These are phyloP conservation scores for Alaudala cheleensis DNA, from an alignment of 2,113 vertebrate species.

Conservation along the genomic window DNA sequence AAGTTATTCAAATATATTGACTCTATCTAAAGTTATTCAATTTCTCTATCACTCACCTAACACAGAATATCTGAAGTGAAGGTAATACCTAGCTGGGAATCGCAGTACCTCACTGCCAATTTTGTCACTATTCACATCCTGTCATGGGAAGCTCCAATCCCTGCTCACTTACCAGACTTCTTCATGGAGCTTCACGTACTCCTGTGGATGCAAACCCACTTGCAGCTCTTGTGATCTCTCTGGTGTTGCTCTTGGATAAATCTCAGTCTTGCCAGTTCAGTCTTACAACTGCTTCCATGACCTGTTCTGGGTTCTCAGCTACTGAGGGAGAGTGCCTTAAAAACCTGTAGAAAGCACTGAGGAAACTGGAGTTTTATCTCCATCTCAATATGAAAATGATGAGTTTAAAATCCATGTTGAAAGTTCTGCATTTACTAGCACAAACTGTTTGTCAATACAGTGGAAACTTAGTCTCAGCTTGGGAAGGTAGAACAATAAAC, in stretches of 20 bases:
- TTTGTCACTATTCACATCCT: neutral
- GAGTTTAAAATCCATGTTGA: neutral
- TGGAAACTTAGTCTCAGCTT: neutral
- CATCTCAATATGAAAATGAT: neutral
- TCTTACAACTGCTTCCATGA: neutral
- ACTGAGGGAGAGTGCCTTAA: neutral
- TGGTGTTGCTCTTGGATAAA: neutral
- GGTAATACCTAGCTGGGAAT: neutral
- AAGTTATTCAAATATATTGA: neutral
- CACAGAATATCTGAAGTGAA: neutral
- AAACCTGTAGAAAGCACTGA: neutral
- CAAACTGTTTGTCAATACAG: neutral
- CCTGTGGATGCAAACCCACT: accelerated
- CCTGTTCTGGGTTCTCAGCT: neutral
- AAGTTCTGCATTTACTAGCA: neutral
- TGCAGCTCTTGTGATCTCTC: neutral
- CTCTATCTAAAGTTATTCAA: neutral
- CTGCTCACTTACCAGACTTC: neutral
- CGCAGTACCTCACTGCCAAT: neutral
- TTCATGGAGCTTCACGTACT: neutral
- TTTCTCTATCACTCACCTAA: neutral
- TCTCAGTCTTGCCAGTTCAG: neutral
- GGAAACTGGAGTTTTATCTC: neutral
- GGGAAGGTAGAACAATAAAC: neutral
- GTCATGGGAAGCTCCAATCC: neutral